Percentiles rank a stretch among this genome's conserved stretches.
phyloP scores from a whole-genome alignment of 37 sponge, comb jelly and placozoan genomes.

The Theonella swinhoei region DNA sequence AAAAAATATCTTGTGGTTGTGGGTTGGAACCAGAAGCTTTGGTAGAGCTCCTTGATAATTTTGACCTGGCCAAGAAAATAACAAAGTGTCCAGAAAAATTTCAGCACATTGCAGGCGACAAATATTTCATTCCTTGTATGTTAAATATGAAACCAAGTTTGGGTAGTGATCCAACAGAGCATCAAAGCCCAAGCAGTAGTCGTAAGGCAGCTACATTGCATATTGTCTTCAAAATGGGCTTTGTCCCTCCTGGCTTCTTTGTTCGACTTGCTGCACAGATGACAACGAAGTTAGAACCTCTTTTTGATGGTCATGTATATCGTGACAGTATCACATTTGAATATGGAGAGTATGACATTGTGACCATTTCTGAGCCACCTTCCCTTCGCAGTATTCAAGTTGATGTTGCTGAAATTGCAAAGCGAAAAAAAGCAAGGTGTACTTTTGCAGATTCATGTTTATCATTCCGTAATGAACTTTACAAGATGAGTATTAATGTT shows the following conservation, averaged over 20 bases:
- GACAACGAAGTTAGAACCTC: background rate
- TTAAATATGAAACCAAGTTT: no score
- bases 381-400: conserved; percentile 7
- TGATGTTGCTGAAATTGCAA: background rate
- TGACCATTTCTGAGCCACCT: conserved; percentile 17
- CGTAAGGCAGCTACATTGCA: conserved; percentile 50
- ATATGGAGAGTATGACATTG: conserved; percentile 34
- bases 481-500: no score
- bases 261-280: no score
- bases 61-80: conserved; percentile 12
- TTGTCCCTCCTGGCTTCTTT: conserved; percentile 65
- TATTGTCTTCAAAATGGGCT: conserved; percentile 17
- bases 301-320: conserved; percentile 27
- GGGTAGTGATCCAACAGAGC: no score
- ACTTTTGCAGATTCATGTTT: no score
- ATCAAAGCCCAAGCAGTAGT: no score
- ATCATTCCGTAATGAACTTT: no score
- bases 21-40: conserved; percentile 15
- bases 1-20: conserved; percentile 15
- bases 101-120: no score
- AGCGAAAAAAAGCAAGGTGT: no score
- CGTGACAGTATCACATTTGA: conserved; percentile 13
- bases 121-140: no score
- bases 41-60: conserved; percentile 30
- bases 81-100: no score